Evolutionary conservation across 2,888 invertebrate genomes (phyloP).

Genomic region (Gibbula magus): DNA sequence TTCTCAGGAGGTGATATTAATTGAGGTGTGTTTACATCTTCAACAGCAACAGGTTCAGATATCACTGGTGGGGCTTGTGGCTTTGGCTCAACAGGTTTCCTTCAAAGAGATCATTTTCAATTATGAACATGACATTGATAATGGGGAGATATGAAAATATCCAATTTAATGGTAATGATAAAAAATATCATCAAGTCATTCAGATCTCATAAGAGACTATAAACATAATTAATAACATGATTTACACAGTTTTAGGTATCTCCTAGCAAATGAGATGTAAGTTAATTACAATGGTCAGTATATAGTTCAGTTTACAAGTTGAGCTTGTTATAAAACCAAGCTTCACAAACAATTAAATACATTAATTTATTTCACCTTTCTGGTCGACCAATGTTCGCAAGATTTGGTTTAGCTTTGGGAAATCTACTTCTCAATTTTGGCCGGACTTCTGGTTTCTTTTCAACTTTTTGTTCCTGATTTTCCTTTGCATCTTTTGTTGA

Average conservation of each 20-base stretch:
- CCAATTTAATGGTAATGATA: no score
- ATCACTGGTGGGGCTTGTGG: neutral
- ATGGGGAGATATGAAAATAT: no score
- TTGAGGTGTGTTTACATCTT: no score
- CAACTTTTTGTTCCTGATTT: neutral
- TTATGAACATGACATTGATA: neutral
- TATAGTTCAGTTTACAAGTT: neutral
- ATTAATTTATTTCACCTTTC: slow-evolving; percentile 15
- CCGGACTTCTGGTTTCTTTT: slow-evolving; percentile 3
- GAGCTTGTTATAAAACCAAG: neutral
- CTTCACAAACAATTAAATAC: neutral
- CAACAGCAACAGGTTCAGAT: no score
- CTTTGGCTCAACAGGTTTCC: neutral
- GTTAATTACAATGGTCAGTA: neutral
- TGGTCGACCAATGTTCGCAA: slow-evolving; percentile 45
- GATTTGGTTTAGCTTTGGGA: slow-evolving; percentile 57
- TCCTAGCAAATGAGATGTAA: neutral
- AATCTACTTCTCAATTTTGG: slow-evolving; percentile 41
- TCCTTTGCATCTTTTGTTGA: neutral
- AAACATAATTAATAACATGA: neutral
- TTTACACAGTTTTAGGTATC: no score
- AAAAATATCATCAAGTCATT: no score
- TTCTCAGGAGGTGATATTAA: no score
- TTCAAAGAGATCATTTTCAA: neutral
- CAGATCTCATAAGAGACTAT: no score